These are phyloP conservation scores for Idaea biselata DNA, from an alignment of 2,888 invertebrate species.

Conservation along the genomic window DNA sequence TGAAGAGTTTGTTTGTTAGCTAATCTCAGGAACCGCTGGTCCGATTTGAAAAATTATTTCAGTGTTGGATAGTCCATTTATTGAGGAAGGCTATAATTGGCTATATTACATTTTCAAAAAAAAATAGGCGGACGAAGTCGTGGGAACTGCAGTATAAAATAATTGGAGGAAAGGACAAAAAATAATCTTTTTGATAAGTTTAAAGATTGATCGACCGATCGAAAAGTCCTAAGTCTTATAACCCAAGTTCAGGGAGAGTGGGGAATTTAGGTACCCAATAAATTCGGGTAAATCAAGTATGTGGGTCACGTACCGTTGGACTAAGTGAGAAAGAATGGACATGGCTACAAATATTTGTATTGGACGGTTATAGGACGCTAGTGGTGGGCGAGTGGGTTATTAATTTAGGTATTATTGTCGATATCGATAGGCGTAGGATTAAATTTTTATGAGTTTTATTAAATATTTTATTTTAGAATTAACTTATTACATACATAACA, in stretches of 20 bases:
- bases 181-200: too few relatives aligned
- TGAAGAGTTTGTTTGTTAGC: too few relatives aligned
- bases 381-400: not conserved
- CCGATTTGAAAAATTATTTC: too few relatives aligned
- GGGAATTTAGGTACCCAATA: not conserved
- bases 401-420: not conserved
- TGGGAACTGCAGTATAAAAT: too few relatives aligned
- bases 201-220: not conserved
- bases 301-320: not conserved
- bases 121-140: too few relatives aligned
- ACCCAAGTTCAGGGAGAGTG: not conserved
- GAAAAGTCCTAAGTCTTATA: not conserved
- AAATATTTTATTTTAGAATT: too few relatives aligned
- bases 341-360: not conserved
- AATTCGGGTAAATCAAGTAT: not conserved
- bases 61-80: too few relatives aligned
- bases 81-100: too few relatives aligned
- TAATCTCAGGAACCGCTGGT: too few relatives aligned
- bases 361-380: not conserved
- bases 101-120: too few relatives aligned
- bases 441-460: not conserved
- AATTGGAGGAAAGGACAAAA: too few relatives aligned
- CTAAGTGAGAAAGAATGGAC: conserved; percentile 1
- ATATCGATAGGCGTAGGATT: not conserved
- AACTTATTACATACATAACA: too few relatives aligned